phyloP scores from a whole-genome alignment of 2,113 vertebrate genomes.

The Carettochelys insculpta region DNA sequence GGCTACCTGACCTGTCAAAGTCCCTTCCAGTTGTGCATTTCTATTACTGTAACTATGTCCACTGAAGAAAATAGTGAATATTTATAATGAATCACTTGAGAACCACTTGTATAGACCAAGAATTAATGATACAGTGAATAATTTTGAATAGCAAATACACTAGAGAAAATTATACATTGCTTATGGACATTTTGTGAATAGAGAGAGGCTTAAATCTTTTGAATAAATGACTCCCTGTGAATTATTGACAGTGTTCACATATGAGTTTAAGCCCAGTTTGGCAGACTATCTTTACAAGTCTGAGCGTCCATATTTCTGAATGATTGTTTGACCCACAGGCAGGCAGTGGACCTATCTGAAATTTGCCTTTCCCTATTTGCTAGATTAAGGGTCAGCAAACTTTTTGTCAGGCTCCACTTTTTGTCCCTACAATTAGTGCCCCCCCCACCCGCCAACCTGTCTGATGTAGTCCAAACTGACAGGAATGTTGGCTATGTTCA shows the following conservation, averaged over 20 bases:
- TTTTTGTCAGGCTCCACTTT: too few relatives aligned
- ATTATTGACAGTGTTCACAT: background rate
- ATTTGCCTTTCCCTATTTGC: rapidly evolving
- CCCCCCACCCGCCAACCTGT: too few relatives aligned
- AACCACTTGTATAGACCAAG: conserved; percentile 9
- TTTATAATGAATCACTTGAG: background rate
- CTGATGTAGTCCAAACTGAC: too few relatives aligned
- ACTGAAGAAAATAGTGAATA: background rate
- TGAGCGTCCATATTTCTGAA: background rate
- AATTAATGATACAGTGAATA: conserved; percentile 11
- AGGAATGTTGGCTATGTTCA: too few relatives aligned
- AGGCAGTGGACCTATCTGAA: background rate
- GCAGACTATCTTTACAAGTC: background rate
- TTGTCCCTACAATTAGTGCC: too few relatives aligned
- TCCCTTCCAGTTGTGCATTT: background rate
- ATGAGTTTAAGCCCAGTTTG: background rate
- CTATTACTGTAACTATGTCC: background rate
- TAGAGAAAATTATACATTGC: rapidly evolving
- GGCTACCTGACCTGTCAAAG: background rate
- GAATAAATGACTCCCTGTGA: background rate
- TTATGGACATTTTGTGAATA: background rate
- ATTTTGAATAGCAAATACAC: conserved; percentile 34
- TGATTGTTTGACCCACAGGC: background rate
- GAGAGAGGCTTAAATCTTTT: conserved; percentile 18
- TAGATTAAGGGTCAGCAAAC: too few relatives aligned